Evolutionary conservation across 2,888 invertebrate species (phyloP), one percentile per base, ranked within the genome.

Genomic region (Acanthacorydalis orientalis): DNA sequence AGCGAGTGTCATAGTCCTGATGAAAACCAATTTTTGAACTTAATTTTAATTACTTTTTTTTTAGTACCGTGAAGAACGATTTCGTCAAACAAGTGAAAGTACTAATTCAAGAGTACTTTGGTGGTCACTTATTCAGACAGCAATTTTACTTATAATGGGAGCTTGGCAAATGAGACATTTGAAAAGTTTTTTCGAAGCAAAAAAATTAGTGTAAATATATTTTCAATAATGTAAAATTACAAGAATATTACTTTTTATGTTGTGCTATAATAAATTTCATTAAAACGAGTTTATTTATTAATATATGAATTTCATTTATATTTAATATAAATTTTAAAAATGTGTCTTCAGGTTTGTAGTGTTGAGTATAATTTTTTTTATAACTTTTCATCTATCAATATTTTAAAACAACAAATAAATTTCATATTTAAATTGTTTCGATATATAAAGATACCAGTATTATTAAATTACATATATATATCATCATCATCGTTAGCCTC

Each of bases 161-260:
- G 85, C 91, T 55, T 98, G 97, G 97, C 98, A 98, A 69, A 97
- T 98, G 95, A 80, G 83, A 59, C 98, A 99, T 75, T 75, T 98
- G 55, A 97, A 97, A 74, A 89, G 90, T 60, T 98, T 98, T 77
- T 99, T 98, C 62, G 96, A 98, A 70, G 97, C 97, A 31, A 98
- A 98, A 70, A 99, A 98, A 76, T 74, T 98, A 62, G 95, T 95
- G 43, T 88, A 79, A 23, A 23, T 23, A 23, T 23, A 23, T 23
- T 23, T 23, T 23, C 2, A 23, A 23, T 23, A 23, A 75, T 62
- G 52, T 49, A 46, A 49, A 4, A 6, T 23, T 23, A n/a, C 34
- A 32, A 45, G 31, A 23, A 23, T 23, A 4, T 23, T 46, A 16
- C 31, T 32, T 14, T 10, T 37, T 8, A 32, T 35, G n/a, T 51